Evolutionary conservation across 2,888 invertebrate species (phyloP).

Genomic region (Capitulum mitella): DNA sequence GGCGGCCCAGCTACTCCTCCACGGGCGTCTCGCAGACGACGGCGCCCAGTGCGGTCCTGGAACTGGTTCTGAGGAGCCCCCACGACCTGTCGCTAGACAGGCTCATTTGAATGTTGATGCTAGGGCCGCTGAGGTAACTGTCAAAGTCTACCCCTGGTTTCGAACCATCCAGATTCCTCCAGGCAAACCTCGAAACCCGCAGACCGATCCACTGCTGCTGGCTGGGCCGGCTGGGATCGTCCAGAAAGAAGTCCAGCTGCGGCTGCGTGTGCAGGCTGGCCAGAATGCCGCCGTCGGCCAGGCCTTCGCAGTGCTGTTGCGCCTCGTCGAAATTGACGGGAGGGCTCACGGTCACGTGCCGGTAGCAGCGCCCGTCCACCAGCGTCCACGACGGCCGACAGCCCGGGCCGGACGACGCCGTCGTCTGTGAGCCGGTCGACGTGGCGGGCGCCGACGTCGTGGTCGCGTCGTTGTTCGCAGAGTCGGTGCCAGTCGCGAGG

Average conservation of each 20-base stretch:
- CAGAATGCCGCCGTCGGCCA: neutral
- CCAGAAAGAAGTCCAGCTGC: neutral
- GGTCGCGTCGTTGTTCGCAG: neutral
- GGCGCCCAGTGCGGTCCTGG: neutral
- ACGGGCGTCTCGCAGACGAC: neutral
- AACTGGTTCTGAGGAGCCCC: neutral
- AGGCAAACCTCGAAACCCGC: neutral
- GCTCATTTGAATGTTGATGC: neutral
- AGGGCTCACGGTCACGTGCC: neutral
- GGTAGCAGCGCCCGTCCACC: neutral
- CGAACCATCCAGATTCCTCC: neutral
- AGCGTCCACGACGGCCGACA: neutral
- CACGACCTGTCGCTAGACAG: neutral
- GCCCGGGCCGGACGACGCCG: neutral
- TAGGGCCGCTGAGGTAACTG: neutral
- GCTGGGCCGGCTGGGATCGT: neutral
- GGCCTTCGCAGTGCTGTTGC: neutral
- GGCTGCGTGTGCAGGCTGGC: neutral
- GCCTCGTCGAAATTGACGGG: neutral
- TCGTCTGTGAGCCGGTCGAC: too few species aligned
- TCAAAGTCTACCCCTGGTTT: neutral
- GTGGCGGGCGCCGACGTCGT: neutral
- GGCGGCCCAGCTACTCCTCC: too few species aligned
- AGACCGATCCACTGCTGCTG: neutral
- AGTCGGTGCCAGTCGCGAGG: too few species aligned